Conservation (phyloP, 2,888 invertebrate species). For the Atrina japonica region DNA sequence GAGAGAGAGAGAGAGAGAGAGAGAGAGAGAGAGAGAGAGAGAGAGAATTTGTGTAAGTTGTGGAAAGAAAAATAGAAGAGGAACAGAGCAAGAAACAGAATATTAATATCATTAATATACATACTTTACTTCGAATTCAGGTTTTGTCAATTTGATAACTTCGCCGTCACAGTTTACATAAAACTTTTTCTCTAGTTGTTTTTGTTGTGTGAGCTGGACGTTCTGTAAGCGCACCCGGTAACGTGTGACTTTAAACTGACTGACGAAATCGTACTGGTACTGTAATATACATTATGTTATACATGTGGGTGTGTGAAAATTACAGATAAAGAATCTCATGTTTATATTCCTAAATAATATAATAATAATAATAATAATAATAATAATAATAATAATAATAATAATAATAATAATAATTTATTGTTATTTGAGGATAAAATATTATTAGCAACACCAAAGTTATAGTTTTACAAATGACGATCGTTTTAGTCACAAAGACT, state of each 20-base stretch:
- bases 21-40: too few relatives aligned
- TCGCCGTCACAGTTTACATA: constrained; percentile 74
- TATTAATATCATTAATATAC: neutral
- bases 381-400: too few relatives aligned
- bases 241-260: constrained; percentile 55
- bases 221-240: constrained; percentile 59
- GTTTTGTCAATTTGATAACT: constrained; percentile 54
- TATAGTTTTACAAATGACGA: too few relatives aligned
- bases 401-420: neutral
- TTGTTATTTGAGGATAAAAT: neutral
- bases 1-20: too few relatives aligned
- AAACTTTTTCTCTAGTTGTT: constrained; percentile 54
- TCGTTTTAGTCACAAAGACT: too few relatives aligned
- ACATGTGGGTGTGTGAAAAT: neutral
- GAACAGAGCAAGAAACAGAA: neutral
- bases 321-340: too few relatives aligned
- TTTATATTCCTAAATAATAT: too few relatives aligned
- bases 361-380: too few relatives aligned
- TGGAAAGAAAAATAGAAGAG: too few relatives aligned
- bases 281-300: constrained; percentile 40
- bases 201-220: constrained; percentile 40
- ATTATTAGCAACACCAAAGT: too few relatives aligned
- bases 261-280: constrained; percentile 69
- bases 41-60: too few relatives aligned
- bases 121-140: constrained; percentile 63